A percentile compares a stretch with the other conserved stretches of the same genome.
phyloP scores from a whole-genome alignment of 2,113 vertebrate genomes.

The Eupsittula cactorum region DNA sequence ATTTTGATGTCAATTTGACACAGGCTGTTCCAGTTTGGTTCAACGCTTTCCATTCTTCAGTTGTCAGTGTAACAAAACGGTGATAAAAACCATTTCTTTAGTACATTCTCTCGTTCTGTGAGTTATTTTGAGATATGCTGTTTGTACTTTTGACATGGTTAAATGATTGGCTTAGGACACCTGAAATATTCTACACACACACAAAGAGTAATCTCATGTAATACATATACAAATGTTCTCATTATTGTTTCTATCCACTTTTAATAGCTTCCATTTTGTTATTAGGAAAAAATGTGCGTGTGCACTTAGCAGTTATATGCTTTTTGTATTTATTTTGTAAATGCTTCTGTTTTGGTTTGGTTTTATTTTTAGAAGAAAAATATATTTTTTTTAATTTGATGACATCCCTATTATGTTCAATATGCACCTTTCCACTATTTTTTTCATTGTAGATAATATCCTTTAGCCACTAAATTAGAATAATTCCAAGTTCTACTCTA shows the following conservation, averaged over 20 bases:
- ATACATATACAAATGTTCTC: neutral
- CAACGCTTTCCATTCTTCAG: neutral
- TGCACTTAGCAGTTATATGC: neutral
- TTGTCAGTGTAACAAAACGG: neutral
- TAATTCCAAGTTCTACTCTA: neutral
- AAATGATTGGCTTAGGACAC: constrained; percentile 31
- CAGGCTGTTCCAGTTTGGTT: neutral
- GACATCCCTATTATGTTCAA: neutral
- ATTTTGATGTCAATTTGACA: neutral
- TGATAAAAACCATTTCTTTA: neutral
- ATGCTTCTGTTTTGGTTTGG: neutral
- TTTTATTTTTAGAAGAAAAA: neutral
- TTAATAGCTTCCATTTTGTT: constrained; percentile 6
- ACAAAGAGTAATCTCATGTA: neutral
- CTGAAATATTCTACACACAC: neutral
- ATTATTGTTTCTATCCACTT: neutral
- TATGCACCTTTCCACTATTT: neutral
- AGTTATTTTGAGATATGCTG: neutral
- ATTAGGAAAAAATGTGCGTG: neutral
- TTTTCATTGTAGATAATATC: neutral
- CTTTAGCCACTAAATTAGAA: neutral
- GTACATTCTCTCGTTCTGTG: neutral
- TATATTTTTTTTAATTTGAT: neutral
- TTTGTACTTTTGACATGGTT: neutral
- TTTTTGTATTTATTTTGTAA: neutral